Evolutionary conservation across 2,888 invertebrate genomes (phyloP).

Genomic region (Meloe dianella): DNA sequence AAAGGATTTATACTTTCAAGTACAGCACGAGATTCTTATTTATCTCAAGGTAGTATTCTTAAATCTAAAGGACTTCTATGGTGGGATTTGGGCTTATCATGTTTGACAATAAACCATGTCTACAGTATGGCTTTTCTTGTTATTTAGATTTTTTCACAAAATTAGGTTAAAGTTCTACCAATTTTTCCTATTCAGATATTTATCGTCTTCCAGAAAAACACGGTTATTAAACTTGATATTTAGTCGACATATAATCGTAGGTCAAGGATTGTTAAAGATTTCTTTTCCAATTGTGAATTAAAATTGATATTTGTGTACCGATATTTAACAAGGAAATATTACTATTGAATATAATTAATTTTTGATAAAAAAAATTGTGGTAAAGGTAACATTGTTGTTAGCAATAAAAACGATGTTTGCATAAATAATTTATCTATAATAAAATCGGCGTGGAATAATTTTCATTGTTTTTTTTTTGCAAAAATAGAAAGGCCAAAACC

Average conservation of each 20-base stretch:
- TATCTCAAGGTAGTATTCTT: not conserved
- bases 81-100: not conserved
- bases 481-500: not conserved
- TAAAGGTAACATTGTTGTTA: not conserved
- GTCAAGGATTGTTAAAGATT: not conserved
- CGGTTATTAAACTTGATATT: slow-evolving; percentile 11
- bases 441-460: too few species aligned
- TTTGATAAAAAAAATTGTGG: not conserved
- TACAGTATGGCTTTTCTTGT: not conserved
- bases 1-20: not conserved
- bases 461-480: not conserved
- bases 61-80: not conserved
- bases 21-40: slow-evolving; percentile 6
- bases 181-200: not conserved
- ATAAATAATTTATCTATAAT: not conserved
- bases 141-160: not conserved
- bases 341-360: too few species aligned
- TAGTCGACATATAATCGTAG: slow-evolving; percentile 1
- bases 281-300: not conserved
- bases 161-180: not conserved
- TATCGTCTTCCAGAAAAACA: slow-evolving; percentile 7
- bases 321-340: not conserved
- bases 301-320: not conserved
- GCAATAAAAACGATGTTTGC: not conserved
- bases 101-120: not conserved